These are phyloP conservation scores for Phyto melanocephala DNA, from an alignment of 2,888 invertebrate genomes.

Conservation along the genomic window DNA sequence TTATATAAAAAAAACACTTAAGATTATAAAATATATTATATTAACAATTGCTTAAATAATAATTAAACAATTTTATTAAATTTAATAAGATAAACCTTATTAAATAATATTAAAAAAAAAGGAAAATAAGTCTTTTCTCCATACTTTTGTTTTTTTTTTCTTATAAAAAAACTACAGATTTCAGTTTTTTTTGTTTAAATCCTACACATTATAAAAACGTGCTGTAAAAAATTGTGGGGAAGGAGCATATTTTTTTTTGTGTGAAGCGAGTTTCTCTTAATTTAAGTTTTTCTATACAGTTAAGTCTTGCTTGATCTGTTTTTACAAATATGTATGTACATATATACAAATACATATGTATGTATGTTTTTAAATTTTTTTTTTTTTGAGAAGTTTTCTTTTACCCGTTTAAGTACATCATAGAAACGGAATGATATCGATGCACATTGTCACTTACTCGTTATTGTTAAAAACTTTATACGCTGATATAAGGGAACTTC, in stretches of 20 bases:
- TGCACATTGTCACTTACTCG: background rate
- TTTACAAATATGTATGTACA: too few relatives aligned
- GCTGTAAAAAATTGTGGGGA: background rate
- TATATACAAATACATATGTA: too few relatives aligned
- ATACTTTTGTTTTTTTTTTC: constrained; percentile 32
- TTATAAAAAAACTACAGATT: constrained; percentile 26
- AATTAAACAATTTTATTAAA: constrained; percentile 48
- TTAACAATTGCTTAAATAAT: constrained; percentile 53
- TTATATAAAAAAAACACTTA: constrained; percentile 35
- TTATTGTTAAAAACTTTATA: background rate
- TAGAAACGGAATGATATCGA: constrained; percentile 57
- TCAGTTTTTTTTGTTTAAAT: constrained; percentile 32
- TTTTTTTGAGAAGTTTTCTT: background rate
- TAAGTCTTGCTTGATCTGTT: background rate
- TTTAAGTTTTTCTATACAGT: background rate
- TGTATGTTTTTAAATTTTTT: background rate
- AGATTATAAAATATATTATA: constrained; percentile 35
- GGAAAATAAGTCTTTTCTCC: constrained; percentile 61
- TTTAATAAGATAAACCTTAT: constrained; percentile 11
- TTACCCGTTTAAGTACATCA: background rate
- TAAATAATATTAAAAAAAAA: constrained; percentile 16
- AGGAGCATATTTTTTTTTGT: background rate
- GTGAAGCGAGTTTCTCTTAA: background rate
- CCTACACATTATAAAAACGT: background rate
- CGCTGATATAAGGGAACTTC: too few relatives aligned